Evolutionary conservation across 2,113 vertebrate species (phyloP).

Genomic region (Todiramphus chloris): DNA sequence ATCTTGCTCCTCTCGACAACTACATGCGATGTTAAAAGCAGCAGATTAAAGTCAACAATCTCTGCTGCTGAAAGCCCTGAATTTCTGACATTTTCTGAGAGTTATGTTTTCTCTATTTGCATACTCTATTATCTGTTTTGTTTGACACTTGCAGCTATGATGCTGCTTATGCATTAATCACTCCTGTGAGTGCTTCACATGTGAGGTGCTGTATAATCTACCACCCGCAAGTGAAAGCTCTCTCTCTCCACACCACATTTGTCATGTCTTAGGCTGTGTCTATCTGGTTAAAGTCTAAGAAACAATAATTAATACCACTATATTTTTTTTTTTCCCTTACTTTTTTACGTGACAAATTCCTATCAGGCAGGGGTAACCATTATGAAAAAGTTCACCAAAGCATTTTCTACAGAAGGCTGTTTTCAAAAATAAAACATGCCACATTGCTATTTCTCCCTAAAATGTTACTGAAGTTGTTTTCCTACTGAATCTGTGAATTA

Average conservation of each 20-base stretch:
- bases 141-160: conserved; percentile 63
- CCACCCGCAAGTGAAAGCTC: background rate
- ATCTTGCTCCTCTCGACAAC: conserved; percentile 40
- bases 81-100: conserved; percentile 55
- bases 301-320: background rate
- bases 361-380: background rate
- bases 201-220: conserved; percentile 22
- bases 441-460: background rate
- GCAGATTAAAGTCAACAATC: conserved; percentile 64
- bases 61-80: conserved; percentile 24
- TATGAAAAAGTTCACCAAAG: background rate
- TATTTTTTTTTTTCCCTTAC: background rate
- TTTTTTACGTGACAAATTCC: background rate
- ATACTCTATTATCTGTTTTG: conserved; percentile 69
- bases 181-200: conserved; percentile 22
- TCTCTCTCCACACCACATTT: background rate
- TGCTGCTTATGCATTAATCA: conserved; percentile 59
- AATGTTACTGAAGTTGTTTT: background rate
- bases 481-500: background rate
- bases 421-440: background rate
- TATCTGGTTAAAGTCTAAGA: background rate
- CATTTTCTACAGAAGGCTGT: background rate
- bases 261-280: background rate
- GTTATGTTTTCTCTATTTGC: conserved; percentile 61
- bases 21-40: conserved; percentile 48